Base-by-base conservation (phyloP, 1,140 invertebrate species). In the Papilio polytes region DNA sequence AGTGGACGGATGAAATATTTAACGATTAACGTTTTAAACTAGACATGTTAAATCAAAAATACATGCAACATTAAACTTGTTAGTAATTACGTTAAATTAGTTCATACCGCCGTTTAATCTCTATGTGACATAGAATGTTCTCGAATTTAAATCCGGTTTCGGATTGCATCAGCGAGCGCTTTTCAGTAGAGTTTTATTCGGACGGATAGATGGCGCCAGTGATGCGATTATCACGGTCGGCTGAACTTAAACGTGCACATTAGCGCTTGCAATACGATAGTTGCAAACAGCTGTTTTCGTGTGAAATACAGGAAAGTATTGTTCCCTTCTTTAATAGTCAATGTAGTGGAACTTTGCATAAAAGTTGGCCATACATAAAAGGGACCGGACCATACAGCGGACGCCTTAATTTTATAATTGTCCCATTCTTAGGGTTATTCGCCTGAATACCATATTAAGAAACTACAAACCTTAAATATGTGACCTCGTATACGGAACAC, bases 81-180 rank as follows among this genome's bases (percentile, higher is more conserved):
- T 12, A 51, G 48, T 63, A 26, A 63, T 63, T 63, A 22, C 22
- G 59, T 63, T 59, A 59, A 63, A 26, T 26, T 63, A 63, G 20
- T 63, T 63, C 26, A 13, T 26, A 63, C 59, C 10, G 22, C 22
- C 26, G 10, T 31, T 63, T 63, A 63, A 63, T 22, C 59, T 13
- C 22, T 63, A 26, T 26, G 59, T 63, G 59, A 63, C 63, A 36
- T 36, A 70, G 63, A 70, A 70, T 15, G 63, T 70, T 70, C 26
- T 31, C 63, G 63, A 31, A 70, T 31, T 70, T 70, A 70, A 70
- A 70, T 15, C 26, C 63, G 63, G 22, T 31, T 31, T 70, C 26
- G 31, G 12, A 31, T 36, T 70, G 26, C 26, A 31, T 4, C 12
- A 26, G 2, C 18, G 18, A 56, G 53, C 53, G 53, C n/a, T 56